Evolutionary conservation across 2,797 vertebrate genomes (phyloP).

Genomic region (Gymnocypris eckloni): DNA sequence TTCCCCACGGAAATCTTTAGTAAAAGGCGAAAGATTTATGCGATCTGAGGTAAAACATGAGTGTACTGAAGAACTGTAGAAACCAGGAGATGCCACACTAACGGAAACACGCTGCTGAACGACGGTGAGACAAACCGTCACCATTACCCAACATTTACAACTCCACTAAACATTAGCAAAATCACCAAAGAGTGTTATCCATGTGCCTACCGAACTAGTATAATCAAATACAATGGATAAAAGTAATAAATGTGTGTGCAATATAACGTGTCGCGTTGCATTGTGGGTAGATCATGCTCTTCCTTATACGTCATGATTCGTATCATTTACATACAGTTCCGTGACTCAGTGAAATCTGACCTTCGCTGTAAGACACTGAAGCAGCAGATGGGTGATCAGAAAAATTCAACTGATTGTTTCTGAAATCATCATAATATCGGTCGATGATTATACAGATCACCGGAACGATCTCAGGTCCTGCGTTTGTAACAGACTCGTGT

Average conservation of each 20-base stretch:
- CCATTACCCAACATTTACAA: not conserved
- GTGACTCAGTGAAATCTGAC: not conserved
- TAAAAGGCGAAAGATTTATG: constrained; percentile 63
- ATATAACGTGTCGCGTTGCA: not conserved
- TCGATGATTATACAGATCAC: too few relatives aligned
- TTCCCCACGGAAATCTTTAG: constrained; percentile 62
- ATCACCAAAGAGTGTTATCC: not conserved
- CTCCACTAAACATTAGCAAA: not conserved
- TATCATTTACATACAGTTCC: not conserved
- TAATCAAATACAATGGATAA: not conserved
- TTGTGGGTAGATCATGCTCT: constrained; percentile 28
- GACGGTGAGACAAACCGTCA: not conserved
- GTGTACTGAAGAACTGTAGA: rapidly evolving
- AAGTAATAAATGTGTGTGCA: not conserved
- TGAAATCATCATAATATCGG: not conserved
- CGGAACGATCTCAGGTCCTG: too few relatives aligned
- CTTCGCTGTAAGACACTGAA: not conserved
- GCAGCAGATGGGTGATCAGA: not conserved
- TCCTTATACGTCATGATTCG: not conserved
- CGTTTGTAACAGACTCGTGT: not conserved
- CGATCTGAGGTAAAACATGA: constrained; percentile 57
- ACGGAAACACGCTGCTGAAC: not conserved
- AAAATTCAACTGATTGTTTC: not conserved
- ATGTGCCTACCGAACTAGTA: not conserved
- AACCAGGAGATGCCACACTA: not conserved